Evolutionary conservation across 1,140 invertebrate species (phyloP), one percentile per base, ranked within the genome.

Genomic region (Coelopa frigida): DNA sequence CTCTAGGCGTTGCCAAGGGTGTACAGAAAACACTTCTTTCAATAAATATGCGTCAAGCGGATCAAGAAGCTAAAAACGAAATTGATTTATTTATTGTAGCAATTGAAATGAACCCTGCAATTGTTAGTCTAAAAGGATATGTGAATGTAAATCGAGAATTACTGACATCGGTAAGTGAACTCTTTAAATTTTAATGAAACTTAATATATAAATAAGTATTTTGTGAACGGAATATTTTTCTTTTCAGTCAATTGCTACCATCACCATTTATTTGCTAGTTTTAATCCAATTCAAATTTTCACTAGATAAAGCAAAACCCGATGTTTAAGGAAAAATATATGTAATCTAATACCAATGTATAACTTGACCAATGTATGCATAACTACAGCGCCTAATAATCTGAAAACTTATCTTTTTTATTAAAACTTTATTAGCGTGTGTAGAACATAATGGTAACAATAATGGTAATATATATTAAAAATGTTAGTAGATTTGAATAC

Each of bases 71-170:
- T 6, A 72, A 75, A 43, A 75, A 75, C 59, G 78, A 80, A 69
- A 74, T 80, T 44, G 75, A 79, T 54, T 64, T 77, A 35, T 80
- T 80, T 59, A 74, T 80, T 44, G 71, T 73, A 46, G 78, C 77
- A 1, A 79, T 79, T 24, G 74, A 78, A 56, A 77, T 79, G 75
- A 80, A 80, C 59, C 77, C 78, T 15, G 77, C 78, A 4, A 75
- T 77, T 15, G 77, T 80, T 11, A 78, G 75, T 21, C 56, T 80
- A 12, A 74, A 75, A 52, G 78, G 78, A 17, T 80, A 78, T 54
- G 74, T 75, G 3, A 58, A 77, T 37, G 76, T 80, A 15, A 78
- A 78, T 55, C 71, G 77, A 42, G 75, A 78, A 55, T 58, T 79
- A 6, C 56, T 80, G 5, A 75, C 77, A 24, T 75, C 77, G 38